Base-by-base conservation (phyloP, 37 sponge, comb jelly and placozoan species). In the Bolinopsis microptera region DNA sequence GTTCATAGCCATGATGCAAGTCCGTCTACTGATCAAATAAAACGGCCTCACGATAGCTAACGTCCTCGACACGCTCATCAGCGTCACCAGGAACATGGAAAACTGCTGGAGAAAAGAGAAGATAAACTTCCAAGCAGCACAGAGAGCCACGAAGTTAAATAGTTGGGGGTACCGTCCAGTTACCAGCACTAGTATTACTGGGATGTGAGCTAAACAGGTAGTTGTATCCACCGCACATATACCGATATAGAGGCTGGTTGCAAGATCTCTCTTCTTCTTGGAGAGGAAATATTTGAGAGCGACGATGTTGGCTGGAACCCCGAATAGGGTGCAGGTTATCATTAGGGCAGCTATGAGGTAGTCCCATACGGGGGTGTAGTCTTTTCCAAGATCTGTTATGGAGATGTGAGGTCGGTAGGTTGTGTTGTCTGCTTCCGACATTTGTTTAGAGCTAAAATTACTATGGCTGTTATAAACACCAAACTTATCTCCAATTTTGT, bases 41-140 rank as follows among this genome's bases (percentile, higher is more conserved):
- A 80, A 80, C 36, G 82, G 82, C 37, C 8, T 2, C 23, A 80
- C 82, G 38, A 80, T 80, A 30, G 37, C 37, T 31, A 80, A 8
- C 2, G 82, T 80, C 82, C 82, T 2, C 9, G 82, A 35, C 22
- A 80, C 82, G 32, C 82, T 80, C 38, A 80, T 24, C 23, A 80
- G 38, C 22, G 30, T 1, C 5, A 80, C 82, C 5, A 35, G 38
- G 82, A 80, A 80, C 21, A 35, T 33, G 38, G 82, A 80, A 8
- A 35, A 24, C 23, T 36, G 82, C 23, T 80, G 82, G 8, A 35
- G 82, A 36, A 80, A 80, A 36, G 35, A 30, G 82, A 80, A 80
- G 2, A 80, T 8, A 3, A 80, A 24, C 35, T 24, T 21, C 82
- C 82, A 80, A 36, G 32, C 35, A 13, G 38, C 37, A 80, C 82